phyloP scores from a whole-genome alignment of 2,888 invertebrate species.

The Fragum sueziense region DNA sequence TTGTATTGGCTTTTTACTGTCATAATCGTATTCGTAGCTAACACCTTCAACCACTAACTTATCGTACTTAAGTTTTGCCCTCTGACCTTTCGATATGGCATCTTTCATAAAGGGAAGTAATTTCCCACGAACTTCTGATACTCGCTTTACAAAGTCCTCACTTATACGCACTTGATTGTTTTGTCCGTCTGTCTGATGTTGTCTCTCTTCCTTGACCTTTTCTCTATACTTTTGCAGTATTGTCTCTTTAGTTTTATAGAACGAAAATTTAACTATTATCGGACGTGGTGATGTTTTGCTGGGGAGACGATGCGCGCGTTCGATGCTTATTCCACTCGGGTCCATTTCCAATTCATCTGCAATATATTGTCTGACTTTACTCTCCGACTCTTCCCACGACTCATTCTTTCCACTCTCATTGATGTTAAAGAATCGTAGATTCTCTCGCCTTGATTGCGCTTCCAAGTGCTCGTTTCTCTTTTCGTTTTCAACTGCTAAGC shows the following conservation, averaged over 20 bases:
- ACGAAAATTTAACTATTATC: neutral
- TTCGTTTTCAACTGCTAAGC: neutral
- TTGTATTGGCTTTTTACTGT: too few species aligned
- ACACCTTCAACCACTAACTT: neutral
- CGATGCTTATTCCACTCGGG: neutral
- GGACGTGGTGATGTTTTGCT: neutral
- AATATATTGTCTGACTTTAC: slow-evolving; percentile 3
- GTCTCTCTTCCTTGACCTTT: neutral
- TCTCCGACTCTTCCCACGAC: neutral
- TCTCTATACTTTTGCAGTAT: neutral
- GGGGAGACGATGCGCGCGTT: neutral
- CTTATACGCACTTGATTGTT: too few species aligned
- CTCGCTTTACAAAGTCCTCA: neutral
- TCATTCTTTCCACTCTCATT: neutral
- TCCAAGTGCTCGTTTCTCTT: slow-evolving; percentile 3
- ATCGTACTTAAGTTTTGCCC: neutral
- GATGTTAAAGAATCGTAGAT: slow-evolving; percentile 1
- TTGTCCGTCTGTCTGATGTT: neutral
- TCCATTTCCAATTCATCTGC: neutral
- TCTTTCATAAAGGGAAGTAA: neutral
- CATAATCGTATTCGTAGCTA: neutral
- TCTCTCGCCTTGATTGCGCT: slow-evolving; percentile 5
- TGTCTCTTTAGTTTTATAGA: neutral
- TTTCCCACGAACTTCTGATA: neutral
- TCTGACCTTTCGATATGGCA: neutral